phyloP scores from a whole-genome alignment of 2,888 invertebrate species.

The Acrocyrtus sp. region DNA sequence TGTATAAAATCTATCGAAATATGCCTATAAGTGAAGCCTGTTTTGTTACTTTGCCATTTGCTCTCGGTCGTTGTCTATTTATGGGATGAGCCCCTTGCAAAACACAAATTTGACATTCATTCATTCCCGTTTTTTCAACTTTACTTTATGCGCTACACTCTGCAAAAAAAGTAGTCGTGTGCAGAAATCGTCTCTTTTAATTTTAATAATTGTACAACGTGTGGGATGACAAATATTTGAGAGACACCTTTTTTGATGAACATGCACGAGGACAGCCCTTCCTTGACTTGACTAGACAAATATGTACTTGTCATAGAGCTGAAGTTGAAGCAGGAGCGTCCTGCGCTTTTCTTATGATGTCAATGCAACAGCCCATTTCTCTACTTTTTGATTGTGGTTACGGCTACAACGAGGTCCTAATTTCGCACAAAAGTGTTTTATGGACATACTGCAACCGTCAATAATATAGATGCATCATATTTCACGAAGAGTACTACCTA shows the following conservation, averaged over 20 bases:
- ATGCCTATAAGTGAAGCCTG: constrained; percentile 3
- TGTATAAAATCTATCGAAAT: constrained; percentile 5
- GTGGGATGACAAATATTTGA: constrained; percentile 25
- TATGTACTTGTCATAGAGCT: constrained; percentile 9
- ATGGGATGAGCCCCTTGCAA: constrained; percentile 36
- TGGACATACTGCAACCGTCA: neutral
- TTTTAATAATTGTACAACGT: neutral
- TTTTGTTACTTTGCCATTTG: neutral
- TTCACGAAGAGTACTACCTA: neutral
- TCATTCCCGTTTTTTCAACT: constrained; percentile 8
- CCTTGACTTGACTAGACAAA: constrained; percentile 19
- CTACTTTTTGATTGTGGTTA: neutral
- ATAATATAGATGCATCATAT: too few relatives aligned
- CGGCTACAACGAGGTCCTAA: neutral
- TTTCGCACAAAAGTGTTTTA: neutral
- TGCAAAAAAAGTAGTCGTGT: neutral
- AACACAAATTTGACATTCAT: constrained; percentile 19
- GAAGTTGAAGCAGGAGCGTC: too few relatives aligned
- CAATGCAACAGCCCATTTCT: neutral
- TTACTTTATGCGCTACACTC: neutral
- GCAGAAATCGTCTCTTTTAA: neutral
- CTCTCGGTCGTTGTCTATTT: constrained; percentile 32
- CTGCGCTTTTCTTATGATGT: too few relatives aligned
- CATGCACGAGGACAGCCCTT: constrained; percentile 39
- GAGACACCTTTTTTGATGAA: constrained; percentile 28